Conservation (phyloP, 2,113 vertebrate genomes). For the Aegithalos caudatus region DNA sequence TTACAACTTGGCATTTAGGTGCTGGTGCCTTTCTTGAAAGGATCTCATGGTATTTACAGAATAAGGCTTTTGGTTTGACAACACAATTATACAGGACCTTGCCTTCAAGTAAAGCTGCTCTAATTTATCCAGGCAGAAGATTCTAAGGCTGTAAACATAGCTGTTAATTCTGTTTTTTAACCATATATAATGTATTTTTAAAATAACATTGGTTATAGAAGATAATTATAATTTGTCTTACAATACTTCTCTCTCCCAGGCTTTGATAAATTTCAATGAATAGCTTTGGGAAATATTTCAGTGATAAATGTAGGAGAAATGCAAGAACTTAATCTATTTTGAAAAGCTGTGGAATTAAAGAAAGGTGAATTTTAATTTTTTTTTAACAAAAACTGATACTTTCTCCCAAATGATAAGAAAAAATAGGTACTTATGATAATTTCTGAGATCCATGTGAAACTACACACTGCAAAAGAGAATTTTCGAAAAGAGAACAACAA, state of each 20-base stretch:
- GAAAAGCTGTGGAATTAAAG: not conserved
- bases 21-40: not conserved
- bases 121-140: not conserved
- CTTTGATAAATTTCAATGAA: not conserved
- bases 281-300: not conserved
- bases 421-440: accelerated
- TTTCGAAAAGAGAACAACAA: not conserved
- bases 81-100: not conserved
- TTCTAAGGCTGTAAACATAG: not conserved
- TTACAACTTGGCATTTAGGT: not conserved
- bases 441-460: not conserved
- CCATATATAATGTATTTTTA: accelerated
- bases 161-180: not conserved
- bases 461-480: not conserved
- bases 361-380: not conserved
- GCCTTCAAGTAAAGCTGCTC: not conserved
- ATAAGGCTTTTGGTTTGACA: not conserved
- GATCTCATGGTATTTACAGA: not conserved
- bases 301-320: not conserved
- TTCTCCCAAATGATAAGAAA: not conserved
- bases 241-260: not conserved
- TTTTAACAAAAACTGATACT: not conserved
- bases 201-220: not conserved
- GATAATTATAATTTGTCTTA: not conserved
- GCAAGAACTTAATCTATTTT: not conserved